Evolutionary conservation across 2,113 vertebrate species (phyloP).

Genomic region (Syngnathus scovelli): DNA sequence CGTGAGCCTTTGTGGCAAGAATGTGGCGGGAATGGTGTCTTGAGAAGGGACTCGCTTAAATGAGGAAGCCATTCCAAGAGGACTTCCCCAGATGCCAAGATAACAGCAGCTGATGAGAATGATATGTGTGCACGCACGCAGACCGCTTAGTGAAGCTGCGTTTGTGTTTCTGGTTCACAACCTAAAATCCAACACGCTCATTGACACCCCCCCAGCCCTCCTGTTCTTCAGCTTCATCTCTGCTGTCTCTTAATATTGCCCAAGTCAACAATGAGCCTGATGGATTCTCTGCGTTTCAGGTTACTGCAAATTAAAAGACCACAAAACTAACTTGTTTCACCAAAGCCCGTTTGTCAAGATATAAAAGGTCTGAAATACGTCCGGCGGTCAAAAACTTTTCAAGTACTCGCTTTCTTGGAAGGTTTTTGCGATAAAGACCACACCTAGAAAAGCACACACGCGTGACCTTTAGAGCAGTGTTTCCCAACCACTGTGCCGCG

Average conservation of each 20-base stretch:
- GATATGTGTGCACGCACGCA: not conserved
- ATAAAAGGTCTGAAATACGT: constrained; percentile 14
- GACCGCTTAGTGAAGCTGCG: constrained; percentile 16
- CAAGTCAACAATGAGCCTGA: constrained; percentile 52
- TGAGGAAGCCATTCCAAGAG: constrained; percentile 27
- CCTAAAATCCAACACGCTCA: constrained; percentile 5
- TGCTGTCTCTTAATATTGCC: constrained; percentile 48
- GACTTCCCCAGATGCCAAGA: constrained; percentile 31
- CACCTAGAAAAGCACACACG: constrained; percentile 27
- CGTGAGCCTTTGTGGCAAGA: not conserved
- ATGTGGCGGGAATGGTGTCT: constrained; percentile 10
- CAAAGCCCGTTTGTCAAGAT: constrained; percentile 27
- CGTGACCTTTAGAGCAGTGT: constrained; percentile 64
- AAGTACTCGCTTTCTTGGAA: not conserved
- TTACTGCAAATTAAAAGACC: constrained; percentile 37
- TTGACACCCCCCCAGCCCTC: constrained; percentile 16
- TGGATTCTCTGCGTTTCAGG: constrained; percentile 36
- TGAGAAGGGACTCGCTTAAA: constrained; percentile 31
- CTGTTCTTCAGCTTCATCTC: constrained; percentile 27
- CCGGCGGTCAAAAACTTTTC: not conserved
- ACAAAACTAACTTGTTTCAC: constrained; percentile 18
- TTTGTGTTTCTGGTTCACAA: constrained; percentile 10
- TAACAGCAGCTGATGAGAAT: constrained; percentile 40
- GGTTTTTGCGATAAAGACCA: constrained; percentile 12
- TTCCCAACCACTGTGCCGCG: too few relatives aligned